A percentile compares a stretch with the other conserved stretches of the same genome.
These are phyloP conservation scores for Menidia beryllina DNA, from an alignment of 2,113 vertebrate species.

Conservation along the genomic window DNA sequence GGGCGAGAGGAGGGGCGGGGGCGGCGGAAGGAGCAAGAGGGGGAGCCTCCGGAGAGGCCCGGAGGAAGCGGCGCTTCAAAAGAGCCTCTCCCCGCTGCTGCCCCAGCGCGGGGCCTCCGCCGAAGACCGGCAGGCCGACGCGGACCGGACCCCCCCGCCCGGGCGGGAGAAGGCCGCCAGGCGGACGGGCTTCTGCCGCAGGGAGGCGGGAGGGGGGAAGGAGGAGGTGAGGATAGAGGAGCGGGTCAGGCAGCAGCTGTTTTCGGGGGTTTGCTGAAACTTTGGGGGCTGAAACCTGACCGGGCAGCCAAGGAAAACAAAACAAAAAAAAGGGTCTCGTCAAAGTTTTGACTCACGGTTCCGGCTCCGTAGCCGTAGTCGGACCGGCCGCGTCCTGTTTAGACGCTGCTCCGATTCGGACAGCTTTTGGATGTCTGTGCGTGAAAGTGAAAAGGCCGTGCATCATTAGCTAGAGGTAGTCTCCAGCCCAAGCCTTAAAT, in stretches of 20 bases:
- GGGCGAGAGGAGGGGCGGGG: constrained; percentile 37
- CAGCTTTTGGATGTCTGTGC: constrained; percentile 32
- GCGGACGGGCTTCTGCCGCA: constrained; percentile 69
- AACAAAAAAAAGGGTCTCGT: constrained; percentile 4
- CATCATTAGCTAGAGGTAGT: constrained; percentile 21
- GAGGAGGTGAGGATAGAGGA: constrained; percentile 64
- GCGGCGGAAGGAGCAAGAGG: constrained; percentile 38
- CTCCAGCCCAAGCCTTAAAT: constrained; percentile 50
- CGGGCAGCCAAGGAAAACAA: neutral
- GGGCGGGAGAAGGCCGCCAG: constrained; percentile 55
- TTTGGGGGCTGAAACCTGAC: constrained; percentile 10
- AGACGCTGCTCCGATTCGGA: constrained; percentile 19
- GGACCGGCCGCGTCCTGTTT: constrained; percentile 16
- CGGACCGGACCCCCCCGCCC: constrained; percentile 45
- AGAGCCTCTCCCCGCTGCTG: constrained; percentile 34
- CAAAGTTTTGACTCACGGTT: constrained; percentile 11
- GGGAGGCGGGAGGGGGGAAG: constrained; percentile 36
- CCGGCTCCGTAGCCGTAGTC: too few relatives aligned
- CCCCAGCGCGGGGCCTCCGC: constrained; percentile 37
- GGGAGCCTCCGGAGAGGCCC: constrained; percentile 22
- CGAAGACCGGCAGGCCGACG: constrained; percentile 55
- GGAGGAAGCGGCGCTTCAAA: constrained; percentile 41
- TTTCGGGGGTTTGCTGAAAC: constrained; percentile 80
- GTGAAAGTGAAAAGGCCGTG: constrained; percentile 21
- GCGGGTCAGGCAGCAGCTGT: constrained; percentile 74